phyloP scores from a whole-genome alignment of 2,888 invertebrate species.

The Drosophila formosana region DNA sequence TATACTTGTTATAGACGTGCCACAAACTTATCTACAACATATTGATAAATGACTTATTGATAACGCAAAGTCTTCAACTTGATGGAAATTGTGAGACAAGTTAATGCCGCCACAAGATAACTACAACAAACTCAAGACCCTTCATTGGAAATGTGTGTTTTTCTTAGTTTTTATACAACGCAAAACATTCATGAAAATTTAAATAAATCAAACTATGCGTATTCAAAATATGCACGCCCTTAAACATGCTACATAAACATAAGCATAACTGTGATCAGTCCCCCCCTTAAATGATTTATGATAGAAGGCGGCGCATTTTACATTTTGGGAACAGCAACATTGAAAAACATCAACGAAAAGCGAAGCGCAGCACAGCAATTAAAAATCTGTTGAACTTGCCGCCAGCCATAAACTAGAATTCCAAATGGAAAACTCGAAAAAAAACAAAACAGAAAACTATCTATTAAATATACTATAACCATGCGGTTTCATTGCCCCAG shows the following conservation, averaged over 20 bases:
- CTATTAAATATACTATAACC: constrained; percentile 31
- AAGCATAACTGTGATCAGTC: constrained; percentile 27
- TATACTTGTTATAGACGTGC: constrained; percentile 22
- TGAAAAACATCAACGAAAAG: constrained; percentile 57
- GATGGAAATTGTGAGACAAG: constrained; percentile 57
- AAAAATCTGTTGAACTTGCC: constrained; percentile 74
- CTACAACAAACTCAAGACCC: constrained; percentile 17
- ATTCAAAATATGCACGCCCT: constrained; percentile 63
- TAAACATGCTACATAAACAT: constrained; percentile 19
- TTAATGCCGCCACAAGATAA: constrained; percentile 51
- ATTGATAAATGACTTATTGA: constrained; percentile 74
- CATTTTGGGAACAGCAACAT: constrained; percentile 37
- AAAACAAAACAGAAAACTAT: constrained; percentile 1
- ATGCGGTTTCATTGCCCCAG: constrained; percentile 41
- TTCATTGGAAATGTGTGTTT: constrained; percentile 6
- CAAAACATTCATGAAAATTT: constrained; percentile 21
- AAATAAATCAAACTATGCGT: constrained; percentile 55
- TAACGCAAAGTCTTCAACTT: constrained; percentile 44
- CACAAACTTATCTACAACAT: constrained; percentile 25
- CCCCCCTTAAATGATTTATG: constrained; percentile 57
- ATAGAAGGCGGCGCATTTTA: constrained; percentile 44
- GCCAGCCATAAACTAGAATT: constrained; percentile 56
- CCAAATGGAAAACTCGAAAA: constrained; percentile 24
- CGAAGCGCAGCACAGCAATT: constrained; percentile 68
- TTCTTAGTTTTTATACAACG: constrained; percentile 9